phyloP scores from a whole-genome alignment of 2,797 vertebrate genomes.

The Ceyx erithaca region DNA sequence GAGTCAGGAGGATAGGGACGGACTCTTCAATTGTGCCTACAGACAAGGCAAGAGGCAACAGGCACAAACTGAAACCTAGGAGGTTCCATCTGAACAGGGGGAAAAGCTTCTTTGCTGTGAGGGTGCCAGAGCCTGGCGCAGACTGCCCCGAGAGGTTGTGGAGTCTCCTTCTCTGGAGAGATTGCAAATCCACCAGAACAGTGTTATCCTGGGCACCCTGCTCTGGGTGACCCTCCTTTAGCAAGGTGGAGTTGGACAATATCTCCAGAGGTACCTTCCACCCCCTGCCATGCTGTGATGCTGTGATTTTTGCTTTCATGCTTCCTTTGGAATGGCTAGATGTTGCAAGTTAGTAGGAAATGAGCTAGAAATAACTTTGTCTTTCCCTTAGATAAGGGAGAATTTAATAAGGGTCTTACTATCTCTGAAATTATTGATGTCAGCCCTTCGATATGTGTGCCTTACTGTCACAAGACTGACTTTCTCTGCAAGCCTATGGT shows the following conservation, averaged over 20 bases:
- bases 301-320: not conserved
- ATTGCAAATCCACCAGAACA: not conserved
- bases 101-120: not conserved
- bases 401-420: not conserved
- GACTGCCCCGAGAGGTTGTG: not conserved
- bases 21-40: not conserved
- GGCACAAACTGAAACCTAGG: not conserved
- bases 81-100: not conserved
- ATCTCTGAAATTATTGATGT: not conserved
- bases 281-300: not conserved
- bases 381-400: not conserved
- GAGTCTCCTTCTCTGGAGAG: not conserved
- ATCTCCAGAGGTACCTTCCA: not conserved
- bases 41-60: not conserved
- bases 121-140: not conserved
- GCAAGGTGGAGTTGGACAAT: not conserved
- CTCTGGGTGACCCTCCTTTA: not conserved
- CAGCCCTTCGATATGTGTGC: not conserved
- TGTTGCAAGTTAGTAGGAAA: rapidly evolving
- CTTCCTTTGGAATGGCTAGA: not conserved
- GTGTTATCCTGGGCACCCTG: not conserved
- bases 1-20: not conserved
- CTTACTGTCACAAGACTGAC: not conserved
- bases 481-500: not conserved
- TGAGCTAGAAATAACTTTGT: not conserved